Conservation (phyloP, 92 coral and sea anemone species). For the Palythoa grandis region DNA sequence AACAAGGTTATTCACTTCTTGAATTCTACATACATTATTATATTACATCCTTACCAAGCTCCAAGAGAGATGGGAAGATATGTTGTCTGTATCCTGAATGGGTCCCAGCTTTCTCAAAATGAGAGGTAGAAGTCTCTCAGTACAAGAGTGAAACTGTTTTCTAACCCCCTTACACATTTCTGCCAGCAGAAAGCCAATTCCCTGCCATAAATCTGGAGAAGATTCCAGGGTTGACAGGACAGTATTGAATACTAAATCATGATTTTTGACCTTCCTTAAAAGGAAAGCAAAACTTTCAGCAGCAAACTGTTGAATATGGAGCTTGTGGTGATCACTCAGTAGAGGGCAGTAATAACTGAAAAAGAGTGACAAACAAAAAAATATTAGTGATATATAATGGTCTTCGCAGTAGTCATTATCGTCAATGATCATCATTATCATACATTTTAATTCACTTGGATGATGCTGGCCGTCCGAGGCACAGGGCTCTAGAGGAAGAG, state of each 20-base stretch:
- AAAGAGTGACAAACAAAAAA: background rate
- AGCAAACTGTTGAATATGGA: slow-evolving; percentile 90
- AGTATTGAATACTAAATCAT: slow-evolving; percentile 60
- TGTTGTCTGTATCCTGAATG: slow-evolving; percentile 16
- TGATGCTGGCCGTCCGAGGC: too few relatives aligned
- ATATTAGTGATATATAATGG: too few relatives aligned
- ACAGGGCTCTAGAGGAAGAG: too few relatives aligned
- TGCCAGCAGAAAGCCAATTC: slow-evolving; percentile 82
- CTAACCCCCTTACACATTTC: slow-evolving; percentile 89
- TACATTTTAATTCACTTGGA: too few relatives aligned
- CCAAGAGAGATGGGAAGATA: slow-evolving; percentile 49
- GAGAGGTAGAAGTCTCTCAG: slow-evolving; percentile 69
- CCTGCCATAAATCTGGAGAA: slow-evolving; percentile 71
- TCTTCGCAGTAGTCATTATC: background rate
- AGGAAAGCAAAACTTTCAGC: slow-evolving; percentile 98
- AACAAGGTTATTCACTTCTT: background rate
- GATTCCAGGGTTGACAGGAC: slow-evolving; percentile 59
- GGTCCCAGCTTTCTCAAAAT: slow-evolving; percentile 79
- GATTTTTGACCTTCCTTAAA: slow-evolving; percentile 80
- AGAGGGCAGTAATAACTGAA: slow-evolving; percentile 84
- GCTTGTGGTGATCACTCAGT: slow-evolving; percentile 70
- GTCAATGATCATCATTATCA: too few relatives aligned
- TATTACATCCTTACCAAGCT: slow-evolving; percentile 60
- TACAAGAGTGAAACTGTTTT: slow-evolving; percentile 87
- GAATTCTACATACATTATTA: too few relatives aligned